These are phyloP conservation scores for Anarhynchus alexandrinus DNA, from an alignment of 2,113 vertebrate genomes.

Conservation along the genomic window DNA sequence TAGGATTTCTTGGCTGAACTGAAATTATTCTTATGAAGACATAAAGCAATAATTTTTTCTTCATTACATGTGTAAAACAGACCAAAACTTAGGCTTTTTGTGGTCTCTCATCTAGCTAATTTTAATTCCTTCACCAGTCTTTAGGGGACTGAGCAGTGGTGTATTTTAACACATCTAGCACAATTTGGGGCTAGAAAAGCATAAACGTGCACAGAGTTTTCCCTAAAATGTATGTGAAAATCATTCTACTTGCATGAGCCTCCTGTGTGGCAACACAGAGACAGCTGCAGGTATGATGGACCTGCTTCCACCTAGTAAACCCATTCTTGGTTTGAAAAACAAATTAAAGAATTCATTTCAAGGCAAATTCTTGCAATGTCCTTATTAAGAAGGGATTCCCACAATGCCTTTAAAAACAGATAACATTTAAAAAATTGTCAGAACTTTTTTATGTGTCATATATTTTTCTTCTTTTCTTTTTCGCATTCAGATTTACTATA, in stretches of 20 bases:
- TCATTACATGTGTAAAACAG: not conserved
- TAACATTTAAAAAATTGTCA: not conserved
- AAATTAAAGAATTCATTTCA: not conserved
- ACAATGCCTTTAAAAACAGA: not conserved
- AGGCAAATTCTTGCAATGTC: not conserved
- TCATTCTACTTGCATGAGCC: not conserved
- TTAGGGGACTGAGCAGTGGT: not conserved
- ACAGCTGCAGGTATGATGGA: not conserved
- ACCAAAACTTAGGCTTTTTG: not conserved
- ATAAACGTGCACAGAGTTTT: not conserved
- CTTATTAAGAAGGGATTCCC: not conserved
- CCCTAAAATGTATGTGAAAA: not conserved
- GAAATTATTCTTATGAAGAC: not conserved
- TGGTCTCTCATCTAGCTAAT: not conserved
- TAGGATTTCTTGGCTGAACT: not conserved
- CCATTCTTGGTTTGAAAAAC: not conserved
- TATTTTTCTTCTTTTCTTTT: not conserved
- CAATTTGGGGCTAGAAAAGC: not conserved
- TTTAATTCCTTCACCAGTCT: not conserved
- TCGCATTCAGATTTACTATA: not conserved
- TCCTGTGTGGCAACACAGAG: not conserved
- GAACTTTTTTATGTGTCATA: not conserved
- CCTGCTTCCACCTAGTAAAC: not conserved
- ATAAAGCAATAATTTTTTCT: not conserved
- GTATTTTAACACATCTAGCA: not conserved